phyloP scores from a whole-genome alignment of 1,140 invertebrate genomes.

The Hylaeus anthracinus region DNA sequence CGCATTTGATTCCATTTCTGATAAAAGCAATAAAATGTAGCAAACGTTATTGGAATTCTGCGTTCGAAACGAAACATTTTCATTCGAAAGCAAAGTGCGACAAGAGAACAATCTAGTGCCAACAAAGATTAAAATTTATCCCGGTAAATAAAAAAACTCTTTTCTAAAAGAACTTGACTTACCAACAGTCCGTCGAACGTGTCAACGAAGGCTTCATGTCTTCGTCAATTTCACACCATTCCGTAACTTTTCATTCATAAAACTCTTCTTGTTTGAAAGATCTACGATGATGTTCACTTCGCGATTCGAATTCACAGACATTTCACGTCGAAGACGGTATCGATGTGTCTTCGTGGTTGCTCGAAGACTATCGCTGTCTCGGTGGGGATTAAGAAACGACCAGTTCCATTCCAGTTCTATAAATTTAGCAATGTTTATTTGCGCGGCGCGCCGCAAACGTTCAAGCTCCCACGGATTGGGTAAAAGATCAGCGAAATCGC shows the following conservation, averaged over 20 bases:
- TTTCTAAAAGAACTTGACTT: neutral
- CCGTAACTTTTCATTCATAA: neutral
- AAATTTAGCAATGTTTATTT: conserved; percentile 66
- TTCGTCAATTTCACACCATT: neutral
- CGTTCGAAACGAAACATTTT: too few relatives aligned
- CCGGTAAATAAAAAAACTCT: too few relatives aligned
- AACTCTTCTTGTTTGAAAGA: neutral
- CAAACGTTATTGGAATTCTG: too few relatives aligned
- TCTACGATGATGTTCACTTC: neutral
- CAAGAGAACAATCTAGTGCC: too few relatives aligned
- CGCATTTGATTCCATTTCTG: too few relatives aligned
- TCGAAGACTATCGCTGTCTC: conserved; percentile 15
- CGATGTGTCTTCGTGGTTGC: conserved; percentile 10
- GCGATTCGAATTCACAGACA: neutral
- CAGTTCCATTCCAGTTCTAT: conserved; percentile 51
- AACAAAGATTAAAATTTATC: too few relatives aligned
- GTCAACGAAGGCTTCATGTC: neutral
- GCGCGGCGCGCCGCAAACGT: conserved; percentile 30
- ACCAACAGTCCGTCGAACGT: neutral
- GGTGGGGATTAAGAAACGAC: conserved; percentile 24
- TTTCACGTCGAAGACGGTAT: neutral
- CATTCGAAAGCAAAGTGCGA: too few relatives aligned
- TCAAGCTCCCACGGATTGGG: neutral
- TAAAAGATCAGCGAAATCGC: neutral
- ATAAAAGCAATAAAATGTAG: too few relatives aligned